These are phyloP conservation scores for Grapholita molesta DNA, from an alignment of 1,140 invertebrate species.

Conservation along the genomic window DNA sequence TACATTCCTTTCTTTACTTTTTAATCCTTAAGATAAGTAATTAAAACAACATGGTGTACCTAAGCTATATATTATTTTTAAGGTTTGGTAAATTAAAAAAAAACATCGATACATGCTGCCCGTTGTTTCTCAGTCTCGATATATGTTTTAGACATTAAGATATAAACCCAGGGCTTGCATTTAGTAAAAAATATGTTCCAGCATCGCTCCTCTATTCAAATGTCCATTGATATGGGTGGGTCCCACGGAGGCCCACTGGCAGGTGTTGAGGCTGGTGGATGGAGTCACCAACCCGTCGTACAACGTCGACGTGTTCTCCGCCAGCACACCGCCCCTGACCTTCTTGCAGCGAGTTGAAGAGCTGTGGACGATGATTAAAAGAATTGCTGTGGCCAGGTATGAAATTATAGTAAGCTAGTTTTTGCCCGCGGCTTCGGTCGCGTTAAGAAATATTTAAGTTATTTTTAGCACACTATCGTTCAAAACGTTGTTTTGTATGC, in stretches of 20 bases:
- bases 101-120: too few species aligned
- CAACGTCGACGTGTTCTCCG: slow-evolving; percentile 44
- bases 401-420: slow-evolving; percentile 14
- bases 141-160: too few species aligned
- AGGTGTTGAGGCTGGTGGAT: slow-evolving; percentile 41
- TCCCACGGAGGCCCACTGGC: slow-evolving; percentile 51
- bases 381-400: slow-evolving; percentile 32
- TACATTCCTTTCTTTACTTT: too few species aligned
- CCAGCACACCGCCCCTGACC: slow-evolving; percentile 31
- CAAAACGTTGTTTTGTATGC: too few species aligned
- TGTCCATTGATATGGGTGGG: slow-evolving; percentile 50
- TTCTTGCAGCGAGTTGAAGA: slow-evolving; percentile 38
- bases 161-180: neutral
- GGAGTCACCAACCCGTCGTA: slow-evolving; percentile 47
- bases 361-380: slow-evolving; percentile 38
- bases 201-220: slow-evolving; percentile 46
- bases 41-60: too few species aligned
- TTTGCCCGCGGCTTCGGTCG: too few species aligned
- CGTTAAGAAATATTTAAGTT: too few species aligned
- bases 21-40: too few species aligned
- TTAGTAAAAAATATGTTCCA: slow-evolving; percentile 28
- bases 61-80: too few species aligned
- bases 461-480: too few species aligned
- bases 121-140: too few species aligned
- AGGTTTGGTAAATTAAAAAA: too few species aligned